Percentiles rank a stretch among this genome's conserved stretches.
Conservation (phyloP, 1,140 invertebrate genomes). For the Neodiprion fabricii region DNA sequence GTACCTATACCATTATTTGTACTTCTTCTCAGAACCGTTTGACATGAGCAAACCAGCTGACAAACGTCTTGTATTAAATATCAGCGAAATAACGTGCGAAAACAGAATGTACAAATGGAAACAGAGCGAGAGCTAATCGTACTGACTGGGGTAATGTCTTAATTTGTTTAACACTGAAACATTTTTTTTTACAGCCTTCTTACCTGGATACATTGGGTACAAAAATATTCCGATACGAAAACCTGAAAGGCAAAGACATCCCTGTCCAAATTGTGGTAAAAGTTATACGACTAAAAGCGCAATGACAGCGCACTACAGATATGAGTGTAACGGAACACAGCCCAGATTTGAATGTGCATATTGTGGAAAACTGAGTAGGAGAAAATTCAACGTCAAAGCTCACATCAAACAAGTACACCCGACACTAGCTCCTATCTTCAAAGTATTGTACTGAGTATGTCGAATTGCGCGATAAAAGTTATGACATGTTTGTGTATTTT, state of each 20-base stretch:
- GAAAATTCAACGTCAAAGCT: slow-evolving; percentile 58
- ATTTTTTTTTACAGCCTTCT: background rate
- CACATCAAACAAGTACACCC: slow-evolving; percentile 54
- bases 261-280: slow-evolving; percentile 56
- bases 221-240: slow-evolving; percentile 5
- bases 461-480: no score
- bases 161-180: background rate
- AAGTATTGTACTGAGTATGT: slow-evolving; percentile 40
- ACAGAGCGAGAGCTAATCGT: background rate
- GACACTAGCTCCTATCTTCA: slow-evolving; percentile 38
- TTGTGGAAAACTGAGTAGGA: slow-evolving; percentile 60
- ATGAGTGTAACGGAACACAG: slow-evolving; percentile 57
- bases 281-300: slow-evolving; percentile 67
- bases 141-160: background rate
- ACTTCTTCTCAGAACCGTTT: no score
- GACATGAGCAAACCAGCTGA: no score
- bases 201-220: background rate
- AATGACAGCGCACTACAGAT: slow-evolving; percentile 66
- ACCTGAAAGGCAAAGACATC: slow-evolving; percentile 29
- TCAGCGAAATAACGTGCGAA: no score
- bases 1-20: background rate
- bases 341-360: slow-evolving; percentile 58
- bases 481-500: no score
- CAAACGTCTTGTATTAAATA: no score
- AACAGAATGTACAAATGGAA: background rate